Conservation (phyloP, 2,113 vertebrate genomes). For the Etheostoma cragini region DNA sequence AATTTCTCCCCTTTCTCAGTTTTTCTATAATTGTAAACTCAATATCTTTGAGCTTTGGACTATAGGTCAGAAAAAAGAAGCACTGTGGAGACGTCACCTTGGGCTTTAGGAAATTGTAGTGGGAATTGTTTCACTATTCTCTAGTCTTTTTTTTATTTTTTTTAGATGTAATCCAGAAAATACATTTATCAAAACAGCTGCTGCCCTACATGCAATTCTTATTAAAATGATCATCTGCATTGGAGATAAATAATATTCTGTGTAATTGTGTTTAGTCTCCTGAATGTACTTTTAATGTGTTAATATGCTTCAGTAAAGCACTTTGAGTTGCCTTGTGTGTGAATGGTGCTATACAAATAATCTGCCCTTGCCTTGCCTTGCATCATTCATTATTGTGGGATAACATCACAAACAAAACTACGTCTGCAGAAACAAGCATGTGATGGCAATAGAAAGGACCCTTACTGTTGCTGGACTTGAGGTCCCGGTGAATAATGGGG, state of each 20-base stretch:
- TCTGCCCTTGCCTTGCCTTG: no score
- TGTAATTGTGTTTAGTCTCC: no score
- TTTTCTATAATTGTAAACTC: not conserved
- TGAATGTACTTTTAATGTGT: no score
- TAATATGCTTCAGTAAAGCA: no score
- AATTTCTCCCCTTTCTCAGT: not conserved
- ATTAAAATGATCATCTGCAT: not conserved
- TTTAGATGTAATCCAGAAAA: not conserved
- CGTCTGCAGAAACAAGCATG: not conserved
- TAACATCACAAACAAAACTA: not conserved
- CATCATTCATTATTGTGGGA: not conserved
- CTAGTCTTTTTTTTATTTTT: not conserved
- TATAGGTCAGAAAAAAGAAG: not conserved
- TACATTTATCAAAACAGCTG: not conserved
- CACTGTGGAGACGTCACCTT: not conserved
- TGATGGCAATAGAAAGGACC: constrained; percentile 11
- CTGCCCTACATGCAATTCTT: not conserved
- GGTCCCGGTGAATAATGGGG: constrained; percentile 95
- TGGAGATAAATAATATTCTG: not conserved
- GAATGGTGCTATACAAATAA: no score
- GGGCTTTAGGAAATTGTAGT: not conserved
- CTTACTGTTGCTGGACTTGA: constrained; percentile 99
- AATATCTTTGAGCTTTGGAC: not conserved
- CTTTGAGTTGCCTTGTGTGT: no score
- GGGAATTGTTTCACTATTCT: not conserved